phyloP scores from a whole-genome alignment of 1,140 invertebrate genomes.

The Ceratina calcarata region DNA sequence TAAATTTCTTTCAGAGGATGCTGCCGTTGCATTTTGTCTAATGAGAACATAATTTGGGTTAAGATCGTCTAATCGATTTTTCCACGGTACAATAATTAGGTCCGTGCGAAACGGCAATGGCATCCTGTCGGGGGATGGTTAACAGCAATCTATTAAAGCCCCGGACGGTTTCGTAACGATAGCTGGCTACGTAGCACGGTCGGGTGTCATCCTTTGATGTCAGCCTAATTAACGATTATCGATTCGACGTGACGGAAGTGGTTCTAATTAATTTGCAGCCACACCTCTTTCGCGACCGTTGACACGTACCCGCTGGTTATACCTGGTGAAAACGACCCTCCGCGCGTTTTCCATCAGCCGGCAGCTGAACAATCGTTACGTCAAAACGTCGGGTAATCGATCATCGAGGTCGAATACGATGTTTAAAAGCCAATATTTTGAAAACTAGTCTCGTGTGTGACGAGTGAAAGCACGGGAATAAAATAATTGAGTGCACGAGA shows the following conservation, averaged over 20 bases:
- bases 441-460: no score
- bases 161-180: background rate
- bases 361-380: background rate
- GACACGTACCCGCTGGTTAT: background rate
- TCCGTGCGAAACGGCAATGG: no score
- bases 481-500: no score
- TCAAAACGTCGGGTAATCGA: no score
- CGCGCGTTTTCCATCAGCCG: background rate
- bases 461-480: no score
- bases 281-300: slow-evolving; percentile 17
- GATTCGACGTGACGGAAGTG: slow-evolving; percentile 30
- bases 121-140: background rate
- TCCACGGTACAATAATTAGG: no score
- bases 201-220: slow-evolving; percentile 17
- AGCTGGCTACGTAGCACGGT: background rate
- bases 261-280: slow-evolving; percentile 33
- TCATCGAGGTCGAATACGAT: no score
- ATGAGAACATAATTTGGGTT: no score
- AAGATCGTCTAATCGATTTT: no score
- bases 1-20: no score
- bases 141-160: slow-evolving; percentile 13
- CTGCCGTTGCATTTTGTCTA: no score
- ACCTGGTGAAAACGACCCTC: background rate
- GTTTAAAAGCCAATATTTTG: no score
- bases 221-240: slow-evolving; percentile 46